phyloP scores from a whole-genome alignment of 2,888 invertebrate species.

The Gastrophysa polygoni region DNA sequence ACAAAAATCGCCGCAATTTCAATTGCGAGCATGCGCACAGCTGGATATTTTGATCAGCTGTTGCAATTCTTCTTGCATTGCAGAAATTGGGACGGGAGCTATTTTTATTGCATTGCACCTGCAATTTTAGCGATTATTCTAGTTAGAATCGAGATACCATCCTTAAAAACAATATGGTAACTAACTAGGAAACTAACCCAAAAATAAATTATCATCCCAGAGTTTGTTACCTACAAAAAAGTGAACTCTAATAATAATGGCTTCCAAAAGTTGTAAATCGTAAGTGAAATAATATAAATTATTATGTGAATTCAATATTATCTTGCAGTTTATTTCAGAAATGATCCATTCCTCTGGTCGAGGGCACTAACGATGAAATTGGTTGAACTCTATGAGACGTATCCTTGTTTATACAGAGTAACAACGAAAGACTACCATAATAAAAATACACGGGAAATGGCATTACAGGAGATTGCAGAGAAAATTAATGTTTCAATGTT shows the following conservation, averaged over 20 bases:
- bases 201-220: neutral
- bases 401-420: neutral
- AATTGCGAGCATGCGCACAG: neutral
- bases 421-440: neutral
- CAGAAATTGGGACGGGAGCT: neutral
- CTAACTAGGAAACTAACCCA: too few species aligned
- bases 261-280: neutral
- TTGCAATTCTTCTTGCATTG: neutral
- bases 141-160: neutral
- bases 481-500: neutral
- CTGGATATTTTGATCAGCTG: neutral
- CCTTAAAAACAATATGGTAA: too few species aligned
- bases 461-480: constrained; percentile 2
- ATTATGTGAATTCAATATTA: neutral
- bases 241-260: neutral
- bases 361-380: constrained; percentile 29
- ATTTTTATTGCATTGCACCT: neutral
- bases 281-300: neutral
- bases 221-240: neutral
- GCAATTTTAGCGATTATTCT: neutral
- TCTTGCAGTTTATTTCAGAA: neutral
- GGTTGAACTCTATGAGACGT: neutral
- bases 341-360: neutral
- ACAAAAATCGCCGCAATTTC: neutral
- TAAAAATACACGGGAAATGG: neutral